A percentile compares a stretch with the other conserved stretches of the same genome.
Conservation (phyloP, 2,888 invertebrate species). For the Diabrotica balteata region DNA sequence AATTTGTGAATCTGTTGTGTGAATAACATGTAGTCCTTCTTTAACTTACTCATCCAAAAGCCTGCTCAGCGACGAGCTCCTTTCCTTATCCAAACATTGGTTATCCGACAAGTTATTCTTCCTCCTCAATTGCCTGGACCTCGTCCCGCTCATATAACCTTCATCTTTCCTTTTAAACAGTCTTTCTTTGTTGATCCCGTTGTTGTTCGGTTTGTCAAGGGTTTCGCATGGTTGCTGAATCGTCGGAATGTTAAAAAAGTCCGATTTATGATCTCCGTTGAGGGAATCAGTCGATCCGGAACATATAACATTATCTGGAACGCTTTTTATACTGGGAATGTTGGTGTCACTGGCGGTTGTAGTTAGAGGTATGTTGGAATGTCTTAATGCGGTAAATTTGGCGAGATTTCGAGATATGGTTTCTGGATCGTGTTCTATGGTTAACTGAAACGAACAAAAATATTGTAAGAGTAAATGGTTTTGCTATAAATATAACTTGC, state of each 20-base stretch:
- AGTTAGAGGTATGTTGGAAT: slow-evolving; percentile 54
- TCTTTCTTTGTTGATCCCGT: slow-evolving; percentile 58
- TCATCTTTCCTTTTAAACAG: slow-evolving; percentile 67
- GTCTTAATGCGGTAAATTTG: slow-evolving; percentile 39
- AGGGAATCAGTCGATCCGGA: slow-evolving; percentile 50
- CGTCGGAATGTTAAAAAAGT: slow-evolving; percentile 18
- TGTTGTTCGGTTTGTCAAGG: slow-evolving; percentile 18
- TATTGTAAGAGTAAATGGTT: neutral
- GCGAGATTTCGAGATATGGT: slow-evolving; percentile 65
- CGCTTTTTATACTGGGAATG: slow-evolving; percentile 53
- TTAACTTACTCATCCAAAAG: slow-evolving; percentile 73
- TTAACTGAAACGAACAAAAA: slow-evolving; percentile 66
- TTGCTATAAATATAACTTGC: too few species aligned
- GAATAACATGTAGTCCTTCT: too few species aligned
- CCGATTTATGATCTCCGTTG: slow-evolving; percentile 37
- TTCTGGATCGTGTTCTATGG: slow-evolving; percentile 89
- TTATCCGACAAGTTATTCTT: slow-evolving; percentile 61
- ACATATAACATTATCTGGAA: slow-evolving; percentile 41
- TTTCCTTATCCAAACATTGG: slow-evolving; percentile 71
- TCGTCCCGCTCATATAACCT: slow-evolving; percentile 68
- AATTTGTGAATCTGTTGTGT: too few species aligned
- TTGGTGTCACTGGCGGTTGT: slow-evolving; percentile 60
- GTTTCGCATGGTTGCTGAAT: neutral
- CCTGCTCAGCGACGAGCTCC: slow-evolving; percentile 86
- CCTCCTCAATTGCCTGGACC: slow-evolving; percentile 68